Conservation (phyloP, 2,113 vertebrate species). For the Natator depressus region DNA sequence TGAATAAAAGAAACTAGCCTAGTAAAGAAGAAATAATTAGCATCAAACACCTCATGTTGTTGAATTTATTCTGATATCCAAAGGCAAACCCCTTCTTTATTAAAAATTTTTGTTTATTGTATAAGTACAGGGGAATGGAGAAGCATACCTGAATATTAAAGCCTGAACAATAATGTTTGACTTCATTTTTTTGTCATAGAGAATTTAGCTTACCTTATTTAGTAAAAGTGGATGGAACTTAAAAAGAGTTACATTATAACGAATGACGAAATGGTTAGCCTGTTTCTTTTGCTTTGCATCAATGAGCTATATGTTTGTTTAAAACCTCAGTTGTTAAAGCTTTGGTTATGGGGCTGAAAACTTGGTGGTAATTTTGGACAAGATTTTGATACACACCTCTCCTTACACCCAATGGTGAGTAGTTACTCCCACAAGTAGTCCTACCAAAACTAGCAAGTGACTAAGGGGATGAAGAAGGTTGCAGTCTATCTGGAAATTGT, state of each 20-base stretch:
- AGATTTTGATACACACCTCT: neutral
- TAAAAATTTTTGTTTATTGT: neutral
- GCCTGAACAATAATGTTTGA: neutral
- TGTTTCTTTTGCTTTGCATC: neutral
- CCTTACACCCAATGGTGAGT: neutral
- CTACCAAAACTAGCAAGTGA: no score
- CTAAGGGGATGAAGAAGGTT: no score
- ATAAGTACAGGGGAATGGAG: neutral
- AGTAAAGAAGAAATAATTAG: conserved; percentile 47
- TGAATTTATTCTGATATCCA: neutral
- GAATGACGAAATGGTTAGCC: neutral
- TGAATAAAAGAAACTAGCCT: neutral
- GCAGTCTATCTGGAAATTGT: neutral
- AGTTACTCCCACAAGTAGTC: neutral
- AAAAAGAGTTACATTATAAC: neutral
- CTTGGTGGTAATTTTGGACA: neutral
- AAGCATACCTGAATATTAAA: neutral
- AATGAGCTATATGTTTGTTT: neutral
- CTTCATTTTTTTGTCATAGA: neutral
- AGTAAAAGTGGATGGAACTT: neutral
- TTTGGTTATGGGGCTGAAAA: neutral
- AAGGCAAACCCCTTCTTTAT: neutral
- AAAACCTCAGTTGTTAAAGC: neutral
- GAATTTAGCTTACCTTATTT: neutral
- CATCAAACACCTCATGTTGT: conserved; percentile 13